Percentiles rank a stretch among this genome's conserved stretches.
phyloP scores from a whole-genome alignment of 2,797 vertebrate species.

The Sebastes glaucus region DNA sequence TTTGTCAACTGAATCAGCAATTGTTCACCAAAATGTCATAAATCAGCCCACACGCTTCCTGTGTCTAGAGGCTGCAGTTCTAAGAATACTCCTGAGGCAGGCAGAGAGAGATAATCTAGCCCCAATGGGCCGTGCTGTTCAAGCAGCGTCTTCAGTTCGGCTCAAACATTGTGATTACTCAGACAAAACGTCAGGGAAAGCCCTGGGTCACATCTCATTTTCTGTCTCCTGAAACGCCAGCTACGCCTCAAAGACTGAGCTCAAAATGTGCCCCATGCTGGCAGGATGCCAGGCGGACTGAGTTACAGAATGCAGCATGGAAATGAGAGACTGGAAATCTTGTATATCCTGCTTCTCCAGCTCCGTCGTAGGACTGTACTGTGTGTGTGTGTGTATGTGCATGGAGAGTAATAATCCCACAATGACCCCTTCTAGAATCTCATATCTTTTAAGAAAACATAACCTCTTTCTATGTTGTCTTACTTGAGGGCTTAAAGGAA shows the following conservation, averaged over 20 bases:
- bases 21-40: neutral
- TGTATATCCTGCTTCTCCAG: neutral
- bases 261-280: constrained; percentile 13
- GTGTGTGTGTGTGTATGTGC: neutral
- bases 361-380: neutral
- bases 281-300: constrained; percentile 21
- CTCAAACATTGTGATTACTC: constrained; percentile 37
- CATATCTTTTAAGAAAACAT: neutral
- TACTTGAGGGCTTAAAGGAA: neutral
- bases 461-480: neutral
- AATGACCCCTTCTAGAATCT: neutral
- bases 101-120: constrained; percentile 5
- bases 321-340: constrained; percentile 23
- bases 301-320: constrained; percentile 17
- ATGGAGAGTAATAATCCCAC: neutral
- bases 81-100: neutral
- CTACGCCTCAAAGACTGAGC: constrained; percentile 26
- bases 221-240: constrained; percentile 25
- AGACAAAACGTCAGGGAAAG: constrained; percentile 33
- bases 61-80: neutral
- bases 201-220: constrained; percentile 39
- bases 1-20: neutral
- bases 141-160: neutral
- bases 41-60: constrained; percentile 14
- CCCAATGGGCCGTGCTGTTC: neutral